A percentile compares a stretch with the other conserved stretches of the same genome.
Evolutionary conservation across 2,797 vertebrate species (phyloP).

Genomic region (Rachycentron canadum): DNA sequence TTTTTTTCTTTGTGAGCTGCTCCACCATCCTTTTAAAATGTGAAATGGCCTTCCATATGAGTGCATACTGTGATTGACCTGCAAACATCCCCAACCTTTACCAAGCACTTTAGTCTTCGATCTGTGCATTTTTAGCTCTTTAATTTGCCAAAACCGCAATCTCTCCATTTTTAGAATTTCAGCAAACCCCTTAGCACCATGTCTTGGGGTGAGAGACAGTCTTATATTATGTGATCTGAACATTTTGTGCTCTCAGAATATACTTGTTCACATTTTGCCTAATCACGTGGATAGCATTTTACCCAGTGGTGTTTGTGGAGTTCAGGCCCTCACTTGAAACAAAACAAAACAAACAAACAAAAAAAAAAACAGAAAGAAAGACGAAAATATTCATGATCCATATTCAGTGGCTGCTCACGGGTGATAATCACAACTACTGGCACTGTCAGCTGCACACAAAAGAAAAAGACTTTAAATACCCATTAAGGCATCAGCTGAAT

Average conservation of each 20-base stretch:
- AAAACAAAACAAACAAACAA: slow-evolving; percentile 19
- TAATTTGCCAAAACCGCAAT: background rate
- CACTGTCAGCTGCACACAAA: slow-evolving; percentile 42
- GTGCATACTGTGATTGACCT: background rate
- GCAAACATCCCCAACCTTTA: background rate
- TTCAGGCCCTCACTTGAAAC: slow-evolving; percentile 22
- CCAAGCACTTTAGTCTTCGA: background rate
- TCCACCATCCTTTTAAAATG: background rate
- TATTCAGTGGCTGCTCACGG: slow-evolving; percentile 59
- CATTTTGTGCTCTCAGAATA: slow-evolving; percentile 14
- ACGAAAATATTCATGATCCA: slow-evolving; percentile 53
- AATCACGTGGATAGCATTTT: slow-evolving; percentile 1
- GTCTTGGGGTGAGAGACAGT: background rate
- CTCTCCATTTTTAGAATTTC: background rate
- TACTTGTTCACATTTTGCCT: slow-evolving; percentile 12
- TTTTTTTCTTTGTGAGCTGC: background rate
- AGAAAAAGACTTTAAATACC: slow-evolving; percentile 54
- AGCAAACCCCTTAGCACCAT: background rate
- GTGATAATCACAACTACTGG: slow-evolving; percentile 60
- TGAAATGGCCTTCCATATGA: background rate
- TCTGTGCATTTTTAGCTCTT: background rate
- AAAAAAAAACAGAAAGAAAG: background rate
- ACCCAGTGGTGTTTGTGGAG: slow-evolving; percentile 22
- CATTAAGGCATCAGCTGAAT: slow-evolving; percentile 63
- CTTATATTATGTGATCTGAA: slow-evolving; percentile 2